Percentiles rank a stretch among this genome's conserved stretches.
Evolutionary conservation across 1,140 invertebrate species (phyloP).

Genomic region (Dendroctonus valens): DNA sequence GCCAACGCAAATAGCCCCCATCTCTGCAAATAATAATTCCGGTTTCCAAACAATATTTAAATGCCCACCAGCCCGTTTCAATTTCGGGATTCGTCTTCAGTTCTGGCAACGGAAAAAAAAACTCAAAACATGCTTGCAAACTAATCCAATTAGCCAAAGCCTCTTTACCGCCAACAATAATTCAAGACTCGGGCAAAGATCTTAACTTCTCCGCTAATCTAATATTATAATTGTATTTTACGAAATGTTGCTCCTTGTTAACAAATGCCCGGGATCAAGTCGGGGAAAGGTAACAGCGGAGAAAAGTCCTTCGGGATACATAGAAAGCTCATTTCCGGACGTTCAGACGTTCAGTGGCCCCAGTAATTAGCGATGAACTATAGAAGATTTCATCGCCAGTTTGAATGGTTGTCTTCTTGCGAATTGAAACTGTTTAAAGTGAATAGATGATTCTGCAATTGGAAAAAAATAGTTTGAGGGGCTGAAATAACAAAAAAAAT

Average conservation of each 20-base stretch:
- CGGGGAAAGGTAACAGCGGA: conserved; percentile 7
- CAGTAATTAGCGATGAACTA: conserved; percentile 45
- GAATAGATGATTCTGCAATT: no score
- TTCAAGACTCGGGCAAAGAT: conserved; percentile 7
- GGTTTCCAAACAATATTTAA: conserved; percentile 46
- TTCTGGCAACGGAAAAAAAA: neutral
- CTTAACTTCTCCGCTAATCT: conserved; percentile 43
- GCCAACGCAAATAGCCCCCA: conserved; percentile 44
- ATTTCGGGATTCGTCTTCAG: no score
- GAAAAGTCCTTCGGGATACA: conserved; percentile 48
- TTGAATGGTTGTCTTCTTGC: neutral
- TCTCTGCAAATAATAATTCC: conserved; percentile 50
- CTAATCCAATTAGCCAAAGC: conserved; percentile 16
- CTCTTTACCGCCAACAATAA: conserved; percentile 17
- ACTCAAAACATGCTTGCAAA: neutral
- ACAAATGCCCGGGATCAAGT: conserved; percentile 43
- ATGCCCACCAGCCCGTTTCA: neutral
- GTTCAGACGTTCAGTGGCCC: conserved; percentile 35
- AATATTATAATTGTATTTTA: conserved; percentile 51
- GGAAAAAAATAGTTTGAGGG: no score
- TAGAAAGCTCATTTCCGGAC: conserved; percentile 50
- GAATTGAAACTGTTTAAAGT: no score
- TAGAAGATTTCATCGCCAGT: neutral
- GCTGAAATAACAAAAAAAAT: no score
- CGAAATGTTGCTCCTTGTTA: conserved; percentile 48